Percentiles rank a stretch among this genome's conserved stretches.
phyloP scores from a whole-genome alignment of 2,797 vertebrate species.

The Myiotriccus ornatus region DNA sequence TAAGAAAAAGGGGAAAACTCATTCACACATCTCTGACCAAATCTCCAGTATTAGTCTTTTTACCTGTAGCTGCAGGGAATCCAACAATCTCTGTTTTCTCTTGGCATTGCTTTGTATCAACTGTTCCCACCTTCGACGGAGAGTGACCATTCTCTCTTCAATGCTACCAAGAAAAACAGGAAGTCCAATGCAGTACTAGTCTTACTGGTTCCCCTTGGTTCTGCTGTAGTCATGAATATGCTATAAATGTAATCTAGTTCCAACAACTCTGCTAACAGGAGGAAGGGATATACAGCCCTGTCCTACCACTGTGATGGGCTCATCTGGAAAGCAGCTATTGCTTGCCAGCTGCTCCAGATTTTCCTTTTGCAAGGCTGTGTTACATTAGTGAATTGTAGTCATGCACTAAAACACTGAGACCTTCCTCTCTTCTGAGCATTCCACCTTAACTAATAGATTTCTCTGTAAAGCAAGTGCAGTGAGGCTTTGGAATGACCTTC shows the following conservation, averaged over 20 bases:
- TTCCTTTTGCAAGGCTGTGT: background rate
- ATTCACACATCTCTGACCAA: background rate
- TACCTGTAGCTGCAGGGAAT: slow-evolving; percentile 86
- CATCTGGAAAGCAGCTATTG: background rate
- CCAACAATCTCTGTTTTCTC: slow-evolving; percentile 76
- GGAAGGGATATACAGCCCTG: background rate
- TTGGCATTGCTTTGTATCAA: slow-evolving; percentile 75
- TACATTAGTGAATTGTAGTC: background rate
- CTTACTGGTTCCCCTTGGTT: background rate
- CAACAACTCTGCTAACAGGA: background rate
- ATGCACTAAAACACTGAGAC: background rate
- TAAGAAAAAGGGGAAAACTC: background rate
- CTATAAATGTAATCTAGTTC: background rate
- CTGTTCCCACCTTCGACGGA: slow-evolving; percentile 64
- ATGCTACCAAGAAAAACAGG: slow-evolving; percentile 64
- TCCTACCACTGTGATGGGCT: background rate
- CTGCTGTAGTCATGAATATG: background rate
- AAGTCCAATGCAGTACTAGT: background rate
- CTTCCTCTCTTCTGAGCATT: background rate
- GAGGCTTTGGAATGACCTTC: background rate
- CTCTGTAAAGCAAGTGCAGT: background rate
- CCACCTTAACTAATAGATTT: background rate
- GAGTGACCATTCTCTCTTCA: slow-evolving; percentile 67
- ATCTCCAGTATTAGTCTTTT: background rate
- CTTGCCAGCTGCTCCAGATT: background rate